Conservation (phyloP, 2,888 invertebrate species). For the Alloplasta piceator region DNA sequence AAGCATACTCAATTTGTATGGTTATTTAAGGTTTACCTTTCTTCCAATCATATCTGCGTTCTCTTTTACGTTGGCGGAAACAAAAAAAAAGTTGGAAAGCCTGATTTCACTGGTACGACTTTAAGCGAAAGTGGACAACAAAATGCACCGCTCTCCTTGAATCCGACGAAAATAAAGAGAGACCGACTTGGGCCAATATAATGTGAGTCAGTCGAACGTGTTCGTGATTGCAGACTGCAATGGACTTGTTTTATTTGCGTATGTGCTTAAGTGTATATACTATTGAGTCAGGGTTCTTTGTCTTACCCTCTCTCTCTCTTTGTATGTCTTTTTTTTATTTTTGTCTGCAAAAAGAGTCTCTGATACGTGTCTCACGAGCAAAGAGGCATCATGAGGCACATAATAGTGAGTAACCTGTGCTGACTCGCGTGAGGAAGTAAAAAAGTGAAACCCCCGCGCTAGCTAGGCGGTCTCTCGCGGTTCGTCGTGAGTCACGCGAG, state of each 20-base stretch:
- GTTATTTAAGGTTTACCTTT: not conserved
- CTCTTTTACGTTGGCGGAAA: not conserved
- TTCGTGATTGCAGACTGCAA: constrained; percentile 39
- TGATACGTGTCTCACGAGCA: constrained; percentile 28
- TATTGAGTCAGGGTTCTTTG: not conserved
- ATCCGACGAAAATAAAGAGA: not conserved
- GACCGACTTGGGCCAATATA: constrained; percentile 19
- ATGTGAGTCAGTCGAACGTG: constrained; percentile 64
- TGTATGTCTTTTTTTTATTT: not conserved
- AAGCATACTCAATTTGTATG: too few species aligned
- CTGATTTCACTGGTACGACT: constrained; percentile 44
- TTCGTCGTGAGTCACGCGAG: constrained; percentile 54
- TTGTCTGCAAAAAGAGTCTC: constrained; percentile 38
- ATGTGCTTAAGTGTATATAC: not conserved
- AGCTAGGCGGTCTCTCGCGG: constrained; percentile 6
- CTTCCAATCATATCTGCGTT: not conserved
- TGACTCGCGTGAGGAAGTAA: constrained; percentile 56
- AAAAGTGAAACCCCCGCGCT: constrained; percentile 62
- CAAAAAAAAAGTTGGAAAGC: constrained; percentile 62
- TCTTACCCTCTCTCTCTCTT: too few species aligned
- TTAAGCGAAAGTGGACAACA: constrained; percentile 60
- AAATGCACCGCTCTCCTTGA: constrained; percentile 28
- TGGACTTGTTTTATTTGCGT: constrained; percentile 38
- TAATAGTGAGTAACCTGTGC: constrained; percentile 47
- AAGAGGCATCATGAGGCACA: constrained; percentile 23